phyloP scores from a whole-genome alignment of 2,888 invertebrate species.

The Helobdella robusta region DNA sequence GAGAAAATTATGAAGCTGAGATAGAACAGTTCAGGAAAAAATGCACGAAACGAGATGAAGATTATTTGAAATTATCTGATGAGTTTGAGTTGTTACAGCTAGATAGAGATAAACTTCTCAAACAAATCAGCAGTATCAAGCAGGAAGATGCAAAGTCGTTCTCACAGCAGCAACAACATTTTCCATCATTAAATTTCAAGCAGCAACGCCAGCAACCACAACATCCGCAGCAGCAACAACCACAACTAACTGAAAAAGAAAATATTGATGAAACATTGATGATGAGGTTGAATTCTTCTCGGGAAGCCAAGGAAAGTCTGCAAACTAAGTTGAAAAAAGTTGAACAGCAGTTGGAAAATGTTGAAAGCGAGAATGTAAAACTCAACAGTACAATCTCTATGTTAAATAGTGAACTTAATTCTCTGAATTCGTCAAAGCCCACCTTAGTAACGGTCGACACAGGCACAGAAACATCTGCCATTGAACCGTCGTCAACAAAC shows the following conservation, averaged over 20 bases:
- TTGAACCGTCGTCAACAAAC: too few relatives aligned
- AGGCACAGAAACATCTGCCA: neutral
- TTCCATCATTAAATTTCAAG: too few relatives aligned
- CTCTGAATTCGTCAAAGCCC: too few relatives aligned
- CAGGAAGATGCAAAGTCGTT: neutral
- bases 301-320: constrained; percentile 9
- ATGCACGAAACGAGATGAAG: constrained; percentile 6
- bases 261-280: constrained; percentile 17
- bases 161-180: too few relatives aligned
- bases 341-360: neutral
- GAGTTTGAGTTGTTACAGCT: constrained; percentile 17
- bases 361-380: neutral
- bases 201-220: too few relatives aligned
- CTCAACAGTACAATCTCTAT: neutral
- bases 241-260: too few relatives aligned
- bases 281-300: constrained; percentile 14
- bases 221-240: too few relatives aligned
- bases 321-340: too few relatives aligned
- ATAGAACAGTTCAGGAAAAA: neutral
- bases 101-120: neutral
- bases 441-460: too few relatives aligned
- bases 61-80: constrained; percentile 12
- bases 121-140: neutral
- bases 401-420: neutral
- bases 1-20: constrained; percentile 25